phyloP scores from a whole-genome alignment of 2,888 invertebrate genomes.

The Heteropelma amictum region DNA sequence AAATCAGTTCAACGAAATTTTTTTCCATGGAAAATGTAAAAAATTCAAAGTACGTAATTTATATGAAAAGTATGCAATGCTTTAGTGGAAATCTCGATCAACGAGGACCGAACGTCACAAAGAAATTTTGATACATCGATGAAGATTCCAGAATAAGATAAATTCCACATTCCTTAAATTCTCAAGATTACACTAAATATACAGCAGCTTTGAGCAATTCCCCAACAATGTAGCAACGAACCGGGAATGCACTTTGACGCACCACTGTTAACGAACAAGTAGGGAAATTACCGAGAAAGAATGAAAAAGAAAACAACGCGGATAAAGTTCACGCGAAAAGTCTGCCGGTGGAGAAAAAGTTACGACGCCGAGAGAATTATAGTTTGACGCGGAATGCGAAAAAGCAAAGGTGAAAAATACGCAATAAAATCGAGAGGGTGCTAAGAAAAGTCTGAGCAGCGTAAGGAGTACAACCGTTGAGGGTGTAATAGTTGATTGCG shows the following conservation, averaged over 20 bases:
- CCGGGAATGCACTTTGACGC: neutral
- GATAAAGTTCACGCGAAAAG: constrained; percentile 15
- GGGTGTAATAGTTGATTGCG: constrained; percentile 25
- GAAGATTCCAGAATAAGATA: constrained; percentile 30
- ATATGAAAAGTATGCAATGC: too few species aligned
- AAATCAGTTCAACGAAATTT: too few species aligned
- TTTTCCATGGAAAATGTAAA: too few species aligned
- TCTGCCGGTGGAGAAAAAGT: constrained; percentile 9
- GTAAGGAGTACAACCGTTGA: neutral
- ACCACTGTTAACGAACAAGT: constrained; percentile 53
- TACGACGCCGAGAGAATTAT: constrained; percentile 25
- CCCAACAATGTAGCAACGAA: constrained; percentile 45
- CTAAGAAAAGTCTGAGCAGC: constrained; percentile 44
- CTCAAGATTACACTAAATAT: neutral
- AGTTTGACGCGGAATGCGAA: constrained; percentile 17
- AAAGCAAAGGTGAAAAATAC: constrained; percentile 22
- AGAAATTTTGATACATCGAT: constrained; percentile 37
- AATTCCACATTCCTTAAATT: constrained; percentile 11
- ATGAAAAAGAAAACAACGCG: constrained; percentile 9
- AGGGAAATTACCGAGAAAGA: neutral
- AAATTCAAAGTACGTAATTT: too few species aligned
- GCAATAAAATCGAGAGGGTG: constrained; percentile 36
- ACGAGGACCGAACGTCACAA: too few species aligned
- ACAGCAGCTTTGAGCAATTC: neutral
- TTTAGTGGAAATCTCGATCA: too few species aligned